Base-by-base conservation (phyloP, 2,797 vertebrate genomes). In the Garrulus glandarius region DNA sequence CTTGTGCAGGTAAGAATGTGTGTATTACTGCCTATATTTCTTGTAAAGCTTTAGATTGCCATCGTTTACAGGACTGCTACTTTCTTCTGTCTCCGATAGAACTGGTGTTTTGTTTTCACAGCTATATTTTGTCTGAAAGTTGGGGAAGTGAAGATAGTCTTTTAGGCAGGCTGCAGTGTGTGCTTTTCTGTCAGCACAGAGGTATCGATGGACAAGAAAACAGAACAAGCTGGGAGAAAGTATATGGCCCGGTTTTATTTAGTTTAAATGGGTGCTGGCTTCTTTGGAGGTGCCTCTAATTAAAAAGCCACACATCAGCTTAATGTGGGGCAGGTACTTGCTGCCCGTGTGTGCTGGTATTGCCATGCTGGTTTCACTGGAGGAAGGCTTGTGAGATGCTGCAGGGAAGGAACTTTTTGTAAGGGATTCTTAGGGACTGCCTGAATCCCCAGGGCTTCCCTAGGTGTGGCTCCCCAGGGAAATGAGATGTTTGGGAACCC, bases 1-100 rank as follows among this genome's bases (percentile, higher is more conserved):
- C 95, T 97, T 95, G 83, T 60, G 64, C 97, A 97, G 97, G 97
- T 98, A 98, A 97, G 97, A 72, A 63, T 5, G 37, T 68, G 61
- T 55, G 53, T 18, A n/a, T 92, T 88, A 11, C 75, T 96, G 60
- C 87, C 30, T 95, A 6, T 95, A 44, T 91, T 95, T 95, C 65
- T 91, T 91, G 63, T 60, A 46, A 52, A 95, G 53, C 60, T 96
- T 96, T 65, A 59, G 89, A 67, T 56, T 93, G 77, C 91, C 94
- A 7, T 77, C 27, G 1, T 90, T 95, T 97, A 36, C 89, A 91
- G 80, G 63, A 80, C 77, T 95, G 79, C 71, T 83, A 10, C 63
- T 76, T 96, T 55, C 44, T 89, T 70, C 18, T 95, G 39, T 91
- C 97, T 97, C 70, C 1, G 36, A 53, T 55, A 90, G 84, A 84